Conservation (phyloP, 1,140 invertebrate species). For the Colletes latitarsis region DNA sequence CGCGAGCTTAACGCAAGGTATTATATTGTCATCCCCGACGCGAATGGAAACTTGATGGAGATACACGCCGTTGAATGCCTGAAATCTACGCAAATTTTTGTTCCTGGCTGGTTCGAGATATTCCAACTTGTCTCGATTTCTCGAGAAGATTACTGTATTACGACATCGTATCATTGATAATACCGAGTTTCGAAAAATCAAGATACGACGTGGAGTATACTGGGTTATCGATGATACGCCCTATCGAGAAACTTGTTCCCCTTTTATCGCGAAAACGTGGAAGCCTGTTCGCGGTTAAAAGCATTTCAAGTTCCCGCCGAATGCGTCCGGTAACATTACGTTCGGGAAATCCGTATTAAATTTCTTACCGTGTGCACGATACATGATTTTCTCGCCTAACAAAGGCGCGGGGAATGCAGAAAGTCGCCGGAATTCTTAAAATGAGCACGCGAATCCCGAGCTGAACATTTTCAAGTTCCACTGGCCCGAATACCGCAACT, state of each 20-base stretch:
- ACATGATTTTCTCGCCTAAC: not conserved
- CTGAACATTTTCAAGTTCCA: too few species aligned
- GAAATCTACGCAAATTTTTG: too few species aligned
- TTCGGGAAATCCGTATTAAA: not conserved
- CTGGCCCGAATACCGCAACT: too few species aligned
- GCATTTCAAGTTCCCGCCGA: not conserved
- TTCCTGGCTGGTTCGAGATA: too few species aligned
- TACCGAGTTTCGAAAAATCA: not conserved
- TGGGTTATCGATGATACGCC: not conserved
- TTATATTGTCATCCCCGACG: too few species aligned
- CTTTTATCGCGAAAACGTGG: not conserved
- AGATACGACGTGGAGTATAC: not conserved
- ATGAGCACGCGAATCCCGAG: too few species aligned
- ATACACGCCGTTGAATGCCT: too few species aligned
- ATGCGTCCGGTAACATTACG: not conserved
- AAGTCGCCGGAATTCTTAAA: too few species aligned
- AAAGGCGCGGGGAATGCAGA: too few species aligned
- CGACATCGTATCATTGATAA: not conserved
- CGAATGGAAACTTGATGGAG: too few species aligned
- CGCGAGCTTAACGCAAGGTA: not conserved
- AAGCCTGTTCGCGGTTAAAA: not conserved
- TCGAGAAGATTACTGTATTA: too few species aligned
- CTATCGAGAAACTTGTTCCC: not conserved
- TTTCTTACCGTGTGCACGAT: not conserved
- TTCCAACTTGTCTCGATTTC: too few species aligned